Evolutionary conservation across 1,140 invertebrate genomes (phyloP).

Genomic region (Trichonephila inaurata): DNA sequence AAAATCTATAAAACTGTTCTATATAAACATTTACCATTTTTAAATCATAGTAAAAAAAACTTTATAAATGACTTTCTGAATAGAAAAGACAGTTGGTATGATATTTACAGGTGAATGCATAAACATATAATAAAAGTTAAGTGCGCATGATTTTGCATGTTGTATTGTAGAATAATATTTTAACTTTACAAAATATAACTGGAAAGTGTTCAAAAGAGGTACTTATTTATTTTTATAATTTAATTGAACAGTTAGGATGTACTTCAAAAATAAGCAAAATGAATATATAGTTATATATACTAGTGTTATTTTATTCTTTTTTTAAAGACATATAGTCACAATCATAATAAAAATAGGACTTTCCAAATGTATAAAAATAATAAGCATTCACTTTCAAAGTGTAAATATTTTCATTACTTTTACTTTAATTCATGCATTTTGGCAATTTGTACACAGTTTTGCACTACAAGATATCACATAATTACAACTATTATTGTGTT

Average conservation of each 20-base stretch:
- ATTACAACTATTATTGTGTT: neutral
- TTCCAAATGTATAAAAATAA: conserved; percentile 20
- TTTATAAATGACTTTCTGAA: neutral
- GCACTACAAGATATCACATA: conserved; percentile 6
- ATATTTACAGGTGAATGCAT: neutral
- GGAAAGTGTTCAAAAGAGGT: neutral
- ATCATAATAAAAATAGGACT: neutral
- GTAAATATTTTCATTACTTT: neutral
- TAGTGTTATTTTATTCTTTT: neutral
- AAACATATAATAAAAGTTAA: neutral
- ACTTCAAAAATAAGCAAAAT: neutral
- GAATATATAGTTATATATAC: neutral
- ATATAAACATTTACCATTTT: neutral
- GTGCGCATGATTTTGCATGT: neutral
- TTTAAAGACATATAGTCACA: neutral
- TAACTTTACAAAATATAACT: neutral
- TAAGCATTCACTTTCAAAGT: neutral
- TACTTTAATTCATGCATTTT: neutral
- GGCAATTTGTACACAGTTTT: neutral
- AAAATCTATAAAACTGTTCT: neutral
- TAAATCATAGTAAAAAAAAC: neutral
- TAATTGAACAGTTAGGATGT: neutral
- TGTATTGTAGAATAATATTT: neutral
- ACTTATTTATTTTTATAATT: neutral
- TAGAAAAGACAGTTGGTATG: neutral